phyloP scores from a whole-genome alignment of 2,113 vertebrate genomes.

The Hylia prasina region DNA sequence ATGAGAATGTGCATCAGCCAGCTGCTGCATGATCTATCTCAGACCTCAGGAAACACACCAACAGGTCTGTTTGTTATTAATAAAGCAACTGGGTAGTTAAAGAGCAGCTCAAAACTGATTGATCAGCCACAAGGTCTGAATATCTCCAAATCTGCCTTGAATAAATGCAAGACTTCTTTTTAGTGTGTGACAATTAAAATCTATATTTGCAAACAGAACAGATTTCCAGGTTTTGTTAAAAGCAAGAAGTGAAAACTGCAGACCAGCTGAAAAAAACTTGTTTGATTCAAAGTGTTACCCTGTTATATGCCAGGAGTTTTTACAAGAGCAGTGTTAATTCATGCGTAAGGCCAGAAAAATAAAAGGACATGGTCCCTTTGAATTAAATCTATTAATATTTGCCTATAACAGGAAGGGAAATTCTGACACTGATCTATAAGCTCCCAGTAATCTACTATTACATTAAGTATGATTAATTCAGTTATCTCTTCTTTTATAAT shows the following conservation, averaged over 20 bases:
- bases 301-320: not conserved
- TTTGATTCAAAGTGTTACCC: not conserved
- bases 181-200: not conserved
- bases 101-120: not conserved
- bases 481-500: constrained; percentile 26
- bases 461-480: not conserved
- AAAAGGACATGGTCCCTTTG: not conserved
- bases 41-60: not conserved
- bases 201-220: not conserved
- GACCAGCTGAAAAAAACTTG: not conserved
- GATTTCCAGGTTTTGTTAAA: not conserved
- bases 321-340: not conserved
- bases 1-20: not conserved
- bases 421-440: not conserved
- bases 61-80: not conserved
- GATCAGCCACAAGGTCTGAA: not conserved
- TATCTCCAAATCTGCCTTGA: not conserved
- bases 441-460: not conserved
- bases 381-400: not conserved
- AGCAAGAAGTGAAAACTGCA: not conserved
- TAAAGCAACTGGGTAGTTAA: not conserved
- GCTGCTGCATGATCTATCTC: not conserved
- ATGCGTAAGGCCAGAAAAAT: not conserved
- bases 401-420: not conserved
- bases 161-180: not conserved